Evolutionary conservation across 2,113 vertebrate species (phyloP), one percentile per base, ranked within the genome.

Genomic region (Zapus hudsonius): DNA sequence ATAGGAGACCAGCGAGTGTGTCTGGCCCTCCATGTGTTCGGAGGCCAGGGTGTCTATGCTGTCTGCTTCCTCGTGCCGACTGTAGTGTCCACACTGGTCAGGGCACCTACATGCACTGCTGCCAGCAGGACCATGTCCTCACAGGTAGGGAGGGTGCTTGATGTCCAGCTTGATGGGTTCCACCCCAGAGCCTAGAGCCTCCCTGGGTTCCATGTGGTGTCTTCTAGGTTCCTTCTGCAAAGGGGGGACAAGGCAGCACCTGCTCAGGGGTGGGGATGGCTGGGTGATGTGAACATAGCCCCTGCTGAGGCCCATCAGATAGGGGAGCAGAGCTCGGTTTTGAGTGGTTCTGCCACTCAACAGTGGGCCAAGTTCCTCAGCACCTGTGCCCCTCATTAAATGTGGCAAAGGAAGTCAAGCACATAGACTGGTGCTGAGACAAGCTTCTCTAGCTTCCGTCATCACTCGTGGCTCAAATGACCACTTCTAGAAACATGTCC

Each of bases 21-120:
- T 1, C 95, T 98, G 22, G 99, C 98, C 40, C 89, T 96, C 87
- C 98, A 84, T 0, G 95, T 98, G 0, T 93, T 94, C 13, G 91
- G 96, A 1, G 98, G 98, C 10, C 86, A 90, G 61, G 98, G 98
- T 0, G 98, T 99, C 94, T 98, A 97, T 0, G 99, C 96, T 99
- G 99, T 86, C 97, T 97, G 0, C 96, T 96, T 78, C 97, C 97
- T 17, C 95, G 86, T 36, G 97, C 97, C 29, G 95, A 59, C 90
- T 99, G 99, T 89, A 96, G 91, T 8, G 84, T 97, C 94, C 92
- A 94, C 19, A 89, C 55, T 2, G 95, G 67, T 2, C 11, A 4
- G 19, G 42, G 85, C 64, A 80, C 57, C 55, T 96, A 72, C 1
- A 97, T 93, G 0, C 78, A 92, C 95, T 99, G 99, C 95, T 90